Percentiles rank a stretch among this genome's conserved stretches.
phyloP scores from a whole-genome alignment of 2,113 vertebrate genomes.

The Gambusia holbrooki region DNA sequence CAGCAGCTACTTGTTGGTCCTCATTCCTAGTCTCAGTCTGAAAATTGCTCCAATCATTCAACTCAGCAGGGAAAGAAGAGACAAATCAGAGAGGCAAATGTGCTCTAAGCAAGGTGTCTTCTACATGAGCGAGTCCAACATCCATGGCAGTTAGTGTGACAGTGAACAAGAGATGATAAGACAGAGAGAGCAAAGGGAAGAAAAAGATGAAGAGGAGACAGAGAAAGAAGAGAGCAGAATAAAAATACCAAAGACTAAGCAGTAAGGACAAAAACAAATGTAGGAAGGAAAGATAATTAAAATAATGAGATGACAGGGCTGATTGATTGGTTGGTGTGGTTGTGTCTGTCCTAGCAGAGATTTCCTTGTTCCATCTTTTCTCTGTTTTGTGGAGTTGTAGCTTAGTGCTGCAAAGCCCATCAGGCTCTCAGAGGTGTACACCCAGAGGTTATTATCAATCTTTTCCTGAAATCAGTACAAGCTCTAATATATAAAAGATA shows the following conservation, averaged over 20 bases:
- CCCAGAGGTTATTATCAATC: conserved; percentile 41
- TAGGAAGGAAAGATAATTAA: conserved; percentile 59
- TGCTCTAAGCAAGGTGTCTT: conserved; percentile 68
- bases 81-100: conserved; percentile 48
- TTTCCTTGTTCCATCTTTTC: conserved; percentile 39
- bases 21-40: conserved; percentile 34
- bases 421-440: conserved; percentile 16
- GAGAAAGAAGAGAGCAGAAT: conserved; percentile 58
- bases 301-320: conserved; percentile 38
- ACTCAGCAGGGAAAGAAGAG: conserved; percentile 30
- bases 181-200: conserved; percentile 39
- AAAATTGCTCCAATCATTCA: conserved; percentile 44
- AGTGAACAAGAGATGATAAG: conserved; percentile 70
- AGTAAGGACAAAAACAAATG: conserved; percentile 49
- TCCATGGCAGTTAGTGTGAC: conserved; percentile 68
- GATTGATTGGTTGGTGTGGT: conserved; percentile 34
- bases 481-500: conserved; percentile 44
- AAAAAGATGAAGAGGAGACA: conserved; percentile 44
- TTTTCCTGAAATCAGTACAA: conserved; percentile 39
- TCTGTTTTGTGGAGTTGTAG: conserved; percentile 28
- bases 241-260: conserved; percentile 58
- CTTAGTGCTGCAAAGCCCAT: conserved; percentile 23
- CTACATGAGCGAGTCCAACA: conserved; percentile 69
- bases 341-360: conserved; percentile 31
- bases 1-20: conserved; percentile 63